Conservation (phyloP, 2,113 vertebrate genomes). For the Pogona vitticeps region DNA sequence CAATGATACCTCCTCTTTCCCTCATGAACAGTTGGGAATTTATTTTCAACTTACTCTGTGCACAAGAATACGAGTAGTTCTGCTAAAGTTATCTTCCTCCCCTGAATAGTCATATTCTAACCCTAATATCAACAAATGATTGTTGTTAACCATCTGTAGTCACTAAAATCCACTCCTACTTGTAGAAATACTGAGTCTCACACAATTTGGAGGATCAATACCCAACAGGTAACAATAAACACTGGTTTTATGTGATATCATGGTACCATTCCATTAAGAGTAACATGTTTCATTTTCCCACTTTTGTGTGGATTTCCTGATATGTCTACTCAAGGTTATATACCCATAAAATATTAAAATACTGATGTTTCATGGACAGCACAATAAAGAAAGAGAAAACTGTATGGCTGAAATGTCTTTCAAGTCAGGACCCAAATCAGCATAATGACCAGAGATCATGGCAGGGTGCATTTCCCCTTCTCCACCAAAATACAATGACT, state of each 20-base stretch:
- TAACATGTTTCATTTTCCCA: not conserved
- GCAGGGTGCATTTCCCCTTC: slow-evolving; percentile 1
- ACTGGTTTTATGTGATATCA: not conserved
- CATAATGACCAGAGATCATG: not conserved
- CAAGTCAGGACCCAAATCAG: slow-evolving; percentile 5
- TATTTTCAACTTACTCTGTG: not conserved
- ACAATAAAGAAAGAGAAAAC: slow-evolving; percentile 30
- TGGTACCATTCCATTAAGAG: not conserved
- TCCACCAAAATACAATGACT: not conserved
- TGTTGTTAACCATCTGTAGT: not conserved
- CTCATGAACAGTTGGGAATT: not conserved
- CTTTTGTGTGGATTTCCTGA: not conserved
- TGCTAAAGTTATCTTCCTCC: too few species aligned
- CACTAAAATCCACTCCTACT: not conserved
- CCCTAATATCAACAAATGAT: not conserved
- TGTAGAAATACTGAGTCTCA: not conserved
- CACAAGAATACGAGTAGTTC: not conserved
- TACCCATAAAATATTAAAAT: not conserved
- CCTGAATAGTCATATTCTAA: not conserved
- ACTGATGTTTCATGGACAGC: rapidly evolving
- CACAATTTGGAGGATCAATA: not conserved
- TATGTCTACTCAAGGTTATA: slow-evolving; percentile 6
- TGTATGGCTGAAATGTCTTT: not conserved
- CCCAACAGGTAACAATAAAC: not conserved
- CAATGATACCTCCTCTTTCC: too few species aligned